Evolutionary conservation across 2,113 vertebrate genomes (phyloP).

Genomic region (Ochotona princeps): DNA sequence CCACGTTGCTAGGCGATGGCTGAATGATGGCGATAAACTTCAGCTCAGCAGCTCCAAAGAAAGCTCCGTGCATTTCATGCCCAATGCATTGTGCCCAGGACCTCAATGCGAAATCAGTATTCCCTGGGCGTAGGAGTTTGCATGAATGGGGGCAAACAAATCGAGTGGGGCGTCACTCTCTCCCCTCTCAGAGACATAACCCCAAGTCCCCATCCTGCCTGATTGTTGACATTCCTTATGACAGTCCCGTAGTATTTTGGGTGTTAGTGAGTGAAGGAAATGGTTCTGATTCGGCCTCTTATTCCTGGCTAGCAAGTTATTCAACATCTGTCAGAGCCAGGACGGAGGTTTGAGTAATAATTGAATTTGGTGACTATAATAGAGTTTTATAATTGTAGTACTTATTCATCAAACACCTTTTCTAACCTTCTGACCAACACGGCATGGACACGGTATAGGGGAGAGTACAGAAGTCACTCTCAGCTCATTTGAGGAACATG

Average conservation of each 20-base stretch:
- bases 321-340: conserved; percentile 20
- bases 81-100: conserved; percentile 82
- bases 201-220: conserved; percentile 28
- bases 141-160: conserved; percentile 75
- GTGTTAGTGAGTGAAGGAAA: conserved; percentile 20
- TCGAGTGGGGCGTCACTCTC: conserved; percentile 58
- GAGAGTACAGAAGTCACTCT: not conserved
- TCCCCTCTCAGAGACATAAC: conserved; percentile 45
- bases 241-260: conserved; percentile 3
- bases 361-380: not conserved
- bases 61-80: conserved; percentile 89
- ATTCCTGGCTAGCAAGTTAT: conserved; percentile 27
- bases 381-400: not conserved
- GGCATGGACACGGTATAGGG: not conserved
- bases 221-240: conserved; percentile 22
- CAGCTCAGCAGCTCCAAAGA: conserved; percentile 90
- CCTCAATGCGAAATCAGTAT: conserved; percentile 87
- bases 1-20: conserved; percentile 93
- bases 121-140: conserved; percentile 81
- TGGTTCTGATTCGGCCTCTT: conserved; percentile 38
- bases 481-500: not conserved
- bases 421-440: not conserved
- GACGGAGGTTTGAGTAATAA: conserved; percentile 34
- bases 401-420: not conserved
- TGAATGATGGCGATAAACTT: conserved; percentile 92